phyloP scores from a whole-genome alignment of 1,140 invertebrate genomes.

The Brachionus sp. region DNA sequence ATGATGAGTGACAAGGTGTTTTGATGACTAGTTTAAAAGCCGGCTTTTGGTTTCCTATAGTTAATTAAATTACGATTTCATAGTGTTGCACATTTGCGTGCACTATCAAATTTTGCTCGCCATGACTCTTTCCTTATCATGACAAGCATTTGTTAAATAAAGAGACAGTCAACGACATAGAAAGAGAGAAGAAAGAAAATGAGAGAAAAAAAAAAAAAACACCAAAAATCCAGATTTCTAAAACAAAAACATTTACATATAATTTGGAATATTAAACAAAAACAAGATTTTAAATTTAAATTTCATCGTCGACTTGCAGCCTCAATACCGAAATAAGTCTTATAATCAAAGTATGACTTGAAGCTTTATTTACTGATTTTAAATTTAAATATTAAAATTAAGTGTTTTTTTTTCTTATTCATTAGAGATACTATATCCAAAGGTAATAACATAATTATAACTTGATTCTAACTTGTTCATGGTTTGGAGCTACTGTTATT shows the following conservation, averaged over 20 bases:
- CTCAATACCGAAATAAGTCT: background rate
- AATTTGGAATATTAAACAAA: slow-evolving; percentile 5
- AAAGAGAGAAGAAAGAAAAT: background rate
- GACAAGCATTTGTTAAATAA: background rate
- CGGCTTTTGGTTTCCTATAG: background rate
- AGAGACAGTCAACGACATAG: background rate
- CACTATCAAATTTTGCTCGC: background rate
- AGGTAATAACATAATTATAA: slow-evolving; percentile 44
- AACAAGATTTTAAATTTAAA: slow-evolving; percentile 40
- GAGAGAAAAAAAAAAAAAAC: background rate
- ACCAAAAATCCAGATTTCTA: background rate
- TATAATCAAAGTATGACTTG: slow-evolving; percentile 25
- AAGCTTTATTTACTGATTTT: background rate
- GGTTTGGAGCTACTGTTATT: slow-evolving; percentile 25
- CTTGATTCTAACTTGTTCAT: slow-evolving; percentile 37
- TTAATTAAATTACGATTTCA: slow-evolving; percentile 1
- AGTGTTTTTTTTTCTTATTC: slow-evolving; percentile 10
- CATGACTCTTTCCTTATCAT: slow-evolving; percentile 9
- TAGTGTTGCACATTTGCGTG: slow-evolving; percentile 5
- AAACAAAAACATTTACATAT: slow-evolving; percentile 7
- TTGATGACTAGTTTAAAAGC: background rate
- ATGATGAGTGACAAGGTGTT: slow-evolving; percentile 3
- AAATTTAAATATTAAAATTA: slow-evolving; percentile 43
- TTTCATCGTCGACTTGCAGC: background rate
- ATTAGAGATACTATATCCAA: slow-evolving; percentile 23